Evolutionary conservation across 2,888 invertebrate genomes (phyloP), one percentile per base, ranked within the genome.

Genomic region (Exephanes ischioxanthus): DNA sequence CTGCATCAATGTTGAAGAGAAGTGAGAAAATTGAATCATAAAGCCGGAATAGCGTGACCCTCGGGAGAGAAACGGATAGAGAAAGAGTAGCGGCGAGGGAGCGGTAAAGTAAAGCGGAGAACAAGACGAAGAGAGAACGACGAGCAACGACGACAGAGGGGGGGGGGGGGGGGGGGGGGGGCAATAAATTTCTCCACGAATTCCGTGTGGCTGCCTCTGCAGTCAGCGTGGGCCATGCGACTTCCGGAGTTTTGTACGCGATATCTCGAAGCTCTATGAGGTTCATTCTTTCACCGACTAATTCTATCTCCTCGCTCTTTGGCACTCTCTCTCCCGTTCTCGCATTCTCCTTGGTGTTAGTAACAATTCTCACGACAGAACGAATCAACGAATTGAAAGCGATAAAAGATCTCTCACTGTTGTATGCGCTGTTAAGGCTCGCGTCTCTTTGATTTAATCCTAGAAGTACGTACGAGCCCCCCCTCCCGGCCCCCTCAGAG

Each of bases 381-480:
- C 51, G 75, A 66, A 76, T 76, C 66, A 76, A 66, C 51, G 75
- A 66, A 76, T 76, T 76, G 33, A 66, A 76, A 19, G 51, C 61
- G 66, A 76, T 63, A 76, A 66, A 75, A 33, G 75, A 76, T 37
- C 48, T 30, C 63, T 33, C 16, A 33, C 16, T n/a, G 16, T 30
- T 53, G 26, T 19, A 30, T 26, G 9, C 61, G 14, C 26, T 30
- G 61, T 30, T 30, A 30, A 63, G 30, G 63, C 63, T 63, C 75
- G 61, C 75, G 63, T 76, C 75, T 76, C 75, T 76, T 76, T 76
- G 75, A 76, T 76, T 76, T 76, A 76, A 76, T 76, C 75, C 75
- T 30, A 76, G 75, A 76, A 51, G 75, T 63, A 66, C 26, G 73
- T 63, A 48, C 26, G 63, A 48, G 48, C 48, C 16, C 45, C 4